Evolutionary conservation across 1,140 invertebrate genomes (phyloP).

Genomic region (Cydia splendana): DNA sequence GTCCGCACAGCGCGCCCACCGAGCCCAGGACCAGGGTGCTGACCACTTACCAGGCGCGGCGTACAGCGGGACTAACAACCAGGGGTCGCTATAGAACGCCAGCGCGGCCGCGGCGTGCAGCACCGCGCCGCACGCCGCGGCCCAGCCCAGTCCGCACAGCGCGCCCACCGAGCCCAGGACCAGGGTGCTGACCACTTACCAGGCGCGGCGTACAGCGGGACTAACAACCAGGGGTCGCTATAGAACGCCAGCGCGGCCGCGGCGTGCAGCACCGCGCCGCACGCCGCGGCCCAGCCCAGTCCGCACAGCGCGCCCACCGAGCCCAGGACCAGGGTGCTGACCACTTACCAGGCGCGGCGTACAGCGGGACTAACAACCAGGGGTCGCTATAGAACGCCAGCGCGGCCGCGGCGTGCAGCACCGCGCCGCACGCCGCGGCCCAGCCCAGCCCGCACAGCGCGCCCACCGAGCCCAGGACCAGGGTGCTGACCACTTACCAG

Average conservation of each 20-base stretch:
- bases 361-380: conserved; percentile 81
- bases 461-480: conserved; percentile 38
- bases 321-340: conserved; percentile 32
- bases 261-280: conserved; percentile 45
- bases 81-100: conserved; percentile 56
- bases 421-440: conserved; percentile 37
- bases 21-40: conserved; percentile 35
- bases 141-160: conserved; percentile 35
- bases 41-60: conserved; percentile 55
- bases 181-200: conserved; percentile 10
- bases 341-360: conserved; percentile 68
- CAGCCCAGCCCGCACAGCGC: conserved; percentile 36
- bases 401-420: conserved; percentile 46
- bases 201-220: conserved; percentile 81
- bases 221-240: conserved; percentile 74
- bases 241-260: conserved; percentile 51
- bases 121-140: conserved; percentile 37
- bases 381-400: conserved; percentile 53
- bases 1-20: conserved; percentile 39
- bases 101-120: conserved; percentile 49
- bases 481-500: conserved; percentile 1
- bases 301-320: conserved; percentile 40
- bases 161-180: conserved; percentile 39
- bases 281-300: conserved; percentile 28
- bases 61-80: conserved; percentile 82